Base-by-base conservation (phyloP, 2,888 invertebrate species). In the Seladonia tumulorum region DNA sequence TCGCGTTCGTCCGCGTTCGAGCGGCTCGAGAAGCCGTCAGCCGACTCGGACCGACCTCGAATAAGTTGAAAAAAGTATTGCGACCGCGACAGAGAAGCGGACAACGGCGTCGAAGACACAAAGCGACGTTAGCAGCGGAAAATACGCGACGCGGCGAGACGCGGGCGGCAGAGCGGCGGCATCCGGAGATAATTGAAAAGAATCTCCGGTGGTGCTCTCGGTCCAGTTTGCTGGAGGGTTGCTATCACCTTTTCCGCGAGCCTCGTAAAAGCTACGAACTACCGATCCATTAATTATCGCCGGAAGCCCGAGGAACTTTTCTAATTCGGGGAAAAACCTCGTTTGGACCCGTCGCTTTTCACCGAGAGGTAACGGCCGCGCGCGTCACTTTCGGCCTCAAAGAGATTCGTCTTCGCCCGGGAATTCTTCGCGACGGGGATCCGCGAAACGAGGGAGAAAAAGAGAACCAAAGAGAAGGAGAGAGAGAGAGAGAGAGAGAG, bases 321-420 rank as follows among this genome's bases (percentile, higher is more conserved):
- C 85, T 90, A 89, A 90, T 86, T 89, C 84, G 47, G 77, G 77
- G 80, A n/a, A 86, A 88, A 90, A 88, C 88, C 86, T 63, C 47
- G 63, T 80, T 80, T 53, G 47, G 47, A 53, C 49, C 53, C 18
- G 35, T 49, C 42, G 72, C 71, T 70, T 63, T 81, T 86, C 81
- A 74, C 45, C 49, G 45, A 70, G 57, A 70, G 49, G 68, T 71
- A 86, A 79, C 83, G 72, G n/a, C 45, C 45, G 12, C n/a, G 72
- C 82, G 83, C 80, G 83, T 81, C 80, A 79, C 76, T 76, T 85
- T 88, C 39, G 66, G 74, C 82, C 74, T 82, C 60, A 79, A 82
- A 81, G 75, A 82, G 82, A 85, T 87, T 87, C 77, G 82, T 80
- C 71, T 81, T 77, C 45, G 39, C 35, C 2, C 71, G 12, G 18